Evolutionary conservation across 92 coral and sea anemone species (phyloP), one percentile per base, ranked within the genome.

Genomic region (Palythoa grandiflora): DNA sequence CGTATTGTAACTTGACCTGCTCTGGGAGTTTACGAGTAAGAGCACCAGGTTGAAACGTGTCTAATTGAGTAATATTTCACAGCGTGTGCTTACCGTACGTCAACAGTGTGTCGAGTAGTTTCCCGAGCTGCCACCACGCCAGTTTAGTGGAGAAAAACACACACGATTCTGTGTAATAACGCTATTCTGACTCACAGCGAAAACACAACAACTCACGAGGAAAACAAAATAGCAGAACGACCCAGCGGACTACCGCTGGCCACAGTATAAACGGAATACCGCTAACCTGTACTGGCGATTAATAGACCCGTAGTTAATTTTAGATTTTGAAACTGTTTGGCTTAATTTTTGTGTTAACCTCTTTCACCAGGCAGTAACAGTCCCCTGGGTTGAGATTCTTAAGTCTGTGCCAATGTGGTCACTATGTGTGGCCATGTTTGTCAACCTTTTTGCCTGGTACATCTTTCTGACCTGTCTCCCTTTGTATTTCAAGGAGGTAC

Each of bases 1-100:
- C 91, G 88, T 91, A 77, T 78, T 84, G 76, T 59, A n/a, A 90
- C 70, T 70, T 78, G 74, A 77, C 38, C 70, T 72, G 71, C 2
- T 78, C 66, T 79, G 83, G 71, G 35, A 77, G 78, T 73, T 73
- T 73, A 39, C 51, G 78, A 73, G 78, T 17, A 73, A 38, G 47
- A 36, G 51, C 51, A 73, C 78, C 78, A 73, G 21, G 78, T 73
- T 73, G 52, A 73, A 73, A 40, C 20, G 51, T 17, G 53, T 74
- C 57, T 40, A 74, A 40, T 57, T 74, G 79, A 47, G 79, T 14
- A 74, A 74, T 74, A 74, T 44, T 40, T 74, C 79, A 40, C 59
- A 48, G 37, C 35, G 59, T 74, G 59, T 74, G 79, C 79, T 74
- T 74, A 74, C 59, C 57, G 48, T n/a, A 47, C 1, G 79, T 15